These are phyloP conservation scores for Caenorhabditis doughertyi DNA, from an alignment of 2,888 invertebrate species.

Conservation along the genomic window DNA sequence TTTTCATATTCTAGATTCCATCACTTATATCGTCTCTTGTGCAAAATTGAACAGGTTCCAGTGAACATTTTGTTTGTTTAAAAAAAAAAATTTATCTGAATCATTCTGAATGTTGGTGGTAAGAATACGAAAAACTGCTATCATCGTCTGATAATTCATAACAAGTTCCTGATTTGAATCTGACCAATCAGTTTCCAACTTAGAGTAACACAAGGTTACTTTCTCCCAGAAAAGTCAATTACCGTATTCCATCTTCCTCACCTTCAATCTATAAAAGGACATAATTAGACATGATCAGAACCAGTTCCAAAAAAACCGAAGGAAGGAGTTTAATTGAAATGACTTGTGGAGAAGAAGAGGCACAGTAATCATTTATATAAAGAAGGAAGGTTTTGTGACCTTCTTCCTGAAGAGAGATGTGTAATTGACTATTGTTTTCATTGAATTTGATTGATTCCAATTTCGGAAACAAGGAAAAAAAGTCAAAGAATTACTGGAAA, in stretches of 20 bases:
- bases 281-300: constrained; percentile 49
- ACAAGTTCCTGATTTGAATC: not conserved
- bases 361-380: constrained; percentile 57
- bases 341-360: constrained; percentile 6
- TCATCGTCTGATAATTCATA: not conserved
- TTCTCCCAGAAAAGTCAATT: not conserved
- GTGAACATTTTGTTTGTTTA: not conserved
- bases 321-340: constrained; percentile 44
- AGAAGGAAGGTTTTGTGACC: constrained; percentile 46
- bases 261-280: constrained; percentile 11
- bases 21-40: not conserved
- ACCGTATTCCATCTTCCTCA: constrained; percentile 32
- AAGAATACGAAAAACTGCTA: no score
- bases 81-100: no score
- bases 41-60: not conserved
- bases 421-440: constrained; percentile 62
- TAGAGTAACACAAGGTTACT: constrained; percentile 3
- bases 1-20: not conserved
- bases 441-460: constrained; percentile 55
- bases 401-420: constrained; percentile 28
- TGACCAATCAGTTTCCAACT: not conserved
- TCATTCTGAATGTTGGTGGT: no score
- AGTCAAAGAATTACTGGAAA: not conserved
- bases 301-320: constrained; percentile 5
- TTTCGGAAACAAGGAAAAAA: constrained; percentile 14